Percentiles rank a stretch among this genome's conserved stretches.
Evolutionary conservation across 2,888 invertebrate genomes (phyloP).

Genomic region (Philaethria dido): DNA sequence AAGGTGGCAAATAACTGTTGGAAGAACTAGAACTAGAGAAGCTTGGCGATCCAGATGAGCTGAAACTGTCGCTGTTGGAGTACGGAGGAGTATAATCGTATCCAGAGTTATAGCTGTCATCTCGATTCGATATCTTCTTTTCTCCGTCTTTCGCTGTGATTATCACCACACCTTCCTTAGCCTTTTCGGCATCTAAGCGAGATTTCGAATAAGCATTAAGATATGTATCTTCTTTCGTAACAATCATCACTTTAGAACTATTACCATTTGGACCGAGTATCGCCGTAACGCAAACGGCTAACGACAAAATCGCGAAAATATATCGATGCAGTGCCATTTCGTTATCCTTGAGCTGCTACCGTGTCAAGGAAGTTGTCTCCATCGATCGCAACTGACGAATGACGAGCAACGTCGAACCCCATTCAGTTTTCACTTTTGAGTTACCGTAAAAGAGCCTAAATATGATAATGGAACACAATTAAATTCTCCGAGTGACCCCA

Average conservation of each 20-base stretch:
- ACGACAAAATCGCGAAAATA: constrained; percentile 57
- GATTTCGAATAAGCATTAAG: constrained; percentile 86
- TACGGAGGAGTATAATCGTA: constrained; percentile 75
- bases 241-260: constrained; percentile 57
- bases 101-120: constrained; percentile 71
- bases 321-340: constrained; percentile 62
- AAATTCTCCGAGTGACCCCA: constrained; percentile 79
- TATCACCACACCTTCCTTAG: constrained; percentile 73
- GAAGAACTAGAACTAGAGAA: constrained; percentile 58
- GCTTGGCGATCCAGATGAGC: constrained; percentile 60
- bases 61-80: constrained; percentile 63
- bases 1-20: constrained; percentile 58
- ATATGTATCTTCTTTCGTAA: constrained; percentile 83
- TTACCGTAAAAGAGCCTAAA: constrained; percentile 83
- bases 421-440: constrained; percentile 83
- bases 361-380: constrained; percentile 72
- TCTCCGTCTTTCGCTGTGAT: constrained; percentile 78
- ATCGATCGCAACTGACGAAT: constrained; percentile 79
- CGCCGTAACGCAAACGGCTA: constrained; percentile 64
- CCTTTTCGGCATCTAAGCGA: constrained; percentile 73
- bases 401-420: constrained; percentile 68
- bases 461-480: constrained; percentile 84
- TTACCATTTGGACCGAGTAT: constrained; percentile 71
- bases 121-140: constrained; percentile 75
- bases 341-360: constrained; percentile 62